Conservation (phyloP, 1,140 invertebrate species). For the Drosophila punjabiensis region DNA sequence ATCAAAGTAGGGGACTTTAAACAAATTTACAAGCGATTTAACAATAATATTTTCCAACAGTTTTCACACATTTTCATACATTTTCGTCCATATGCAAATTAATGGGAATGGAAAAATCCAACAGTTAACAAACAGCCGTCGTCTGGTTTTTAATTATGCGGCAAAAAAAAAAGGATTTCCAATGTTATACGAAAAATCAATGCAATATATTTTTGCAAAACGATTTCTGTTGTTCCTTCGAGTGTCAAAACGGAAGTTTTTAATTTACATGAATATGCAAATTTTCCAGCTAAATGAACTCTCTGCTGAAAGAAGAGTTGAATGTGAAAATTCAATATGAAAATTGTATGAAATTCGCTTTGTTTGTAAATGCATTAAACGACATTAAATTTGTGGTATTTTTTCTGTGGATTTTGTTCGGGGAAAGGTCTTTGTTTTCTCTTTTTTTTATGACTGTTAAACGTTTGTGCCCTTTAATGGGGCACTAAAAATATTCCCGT, state of each 20-base stretch:
- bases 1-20: slow-evolving; percentile 38
- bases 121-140: slow-evolving; percentile 43
- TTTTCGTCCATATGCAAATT: slow-evolving; percentile 50
- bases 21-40: slow-evolving; percentile 78
- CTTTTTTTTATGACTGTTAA: slow-evolving; percentile 70
- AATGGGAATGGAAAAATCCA: slow-evolving; percentile 62
- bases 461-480: slow-evolving; percentile 54
- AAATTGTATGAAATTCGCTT: slow-evolving; percentile 41
- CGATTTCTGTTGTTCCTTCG: slow-evolving; percentile 40
- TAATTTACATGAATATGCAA: slow-evolving; percentile 78
- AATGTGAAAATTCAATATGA: slow-evolving; percentile 52
- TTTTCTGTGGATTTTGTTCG: background rate
- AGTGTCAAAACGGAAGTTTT: slow-evolving; percentile 69
- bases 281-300: slow-evolving; percentile 67
- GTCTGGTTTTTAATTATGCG: slow-evolving; percentile 70
- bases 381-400: slow-evolving; percentile 56
- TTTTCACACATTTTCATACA: slow-evolving; percentile 13
- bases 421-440: slow-evolving; percentile 1
- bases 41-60: slow-evolving; percentile 62
- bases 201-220: slow-evolving; percentile 41
- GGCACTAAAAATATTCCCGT: slow-evolving; percentile 50
- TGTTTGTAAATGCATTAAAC: slow-evolving; percentile 65
- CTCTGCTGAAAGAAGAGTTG: slow-evolving; percentile 31
- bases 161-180: slow-evolving; percentile 36
- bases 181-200: slow-evolving; percentile 24